Base-by-base conservation (phyloP, 1,140 invertebrate genomes). In the Orchesella cincta region DNA sequence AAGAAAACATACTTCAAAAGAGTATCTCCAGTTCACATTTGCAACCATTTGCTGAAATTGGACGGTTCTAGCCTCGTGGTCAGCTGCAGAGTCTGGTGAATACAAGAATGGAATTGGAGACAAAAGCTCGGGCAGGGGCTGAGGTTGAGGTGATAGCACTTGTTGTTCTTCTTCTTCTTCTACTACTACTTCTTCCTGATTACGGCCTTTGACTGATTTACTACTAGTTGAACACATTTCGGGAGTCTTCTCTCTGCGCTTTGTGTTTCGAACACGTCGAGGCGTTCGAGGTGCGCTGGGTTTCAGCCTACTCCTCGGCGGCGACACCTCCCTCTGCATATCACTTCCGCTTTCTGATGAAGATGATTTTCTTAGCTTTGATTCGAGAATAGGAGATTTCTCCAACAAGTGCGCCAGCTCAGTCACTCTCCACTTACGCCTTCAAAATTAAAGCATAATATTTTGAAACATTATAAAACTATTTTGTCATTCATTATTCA, bases 321-420 rank as follows among this genome's bases (percentile, higher is more conserved):
- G 73, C 34, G 46, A 31, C 23, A 52, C 23, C 57, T 67, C 62
- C 31, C 62, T 29, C 12, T 14, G 52, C 31, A 29, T 31, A 33
- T 67, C 62, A 67, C 31, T 67, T 31, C 62, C 62, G 14, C 46
- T 73, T 28, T 54, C 31, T 8, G 62, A 33, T 18, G 75, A 52
- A 28, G 78, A 57, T 8, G 70, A 31, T 20, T 46, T 76, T 57
- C 79, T 51, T 28, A 82, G 57, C 33, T 82, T 82, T 14, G 79
- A 82, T 29, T 75, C 79, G 14, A 80, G 28, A n/a, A 82, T 70
- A 14, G 81, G 78, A n/a, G 77, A 80, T 71, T 80, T 79, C 72
- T 82, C 79, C 51, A 82, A 36, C 36, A 82, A 54, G 0, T 67
- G 31, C 8, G 75, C 74, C 14, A 82, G 54, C 51, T 82, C 81